phyloP scores from a whole-genome alignment of 30 jellyfish, hydroid and myxozoan species.

The Mastigias papua region DNA sequence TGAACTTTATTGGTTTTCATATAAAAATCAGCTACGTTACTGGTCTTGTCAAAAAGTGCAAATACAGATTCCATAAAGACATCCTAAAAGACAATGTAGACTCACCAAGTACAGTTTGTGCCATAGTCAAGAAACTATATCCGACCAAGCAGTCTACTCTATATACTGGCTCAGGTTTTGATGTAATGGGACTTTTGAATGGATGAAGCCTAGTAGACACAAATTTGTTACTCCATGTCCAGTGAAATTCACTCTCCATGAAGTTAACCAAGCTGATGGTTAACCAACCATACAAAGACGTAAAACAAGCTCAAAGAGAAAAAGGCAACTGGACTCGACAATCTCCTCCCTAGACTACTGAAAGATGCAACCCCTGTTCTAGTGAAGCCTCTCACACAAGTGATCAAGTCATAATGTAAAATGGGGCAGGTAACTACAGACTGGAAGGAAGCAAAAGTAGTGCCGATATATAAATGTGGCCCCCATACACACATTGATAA shows the following conservation, averaged over 20 bases:
- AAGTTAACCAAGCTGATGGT: conserved; percentile 56
- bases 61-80: conserved; percentile 35
- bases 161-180: conserved; percentile 52
- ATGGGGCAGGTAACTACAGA: conserved; percentile 62
- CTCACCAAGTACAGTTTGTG: too few species aligned
- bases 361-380: conserved; percentile 39
- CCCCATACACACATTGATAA: conserved; percentile 42
- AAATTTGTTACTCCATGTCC: conserved; percentile 46
- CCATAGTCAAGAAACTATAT: conserved; percentile 46
- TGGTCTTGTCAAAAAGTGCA: conserved; percentile 31
- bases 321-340: conserved; percentile 72
- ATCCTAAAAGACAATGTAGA: too few species aligned
- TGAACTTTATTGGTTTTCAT: conserved; percentile 49
- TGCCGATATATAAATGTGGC: conserved; percentile 56
- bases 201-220: conserved; percentile 62
- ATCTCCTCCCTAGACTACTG: conserved; percentile 63
- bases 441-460: conserved; percentile 66
- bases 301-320: conserved; percentile 47
- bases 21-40: conserved; percentile 41
- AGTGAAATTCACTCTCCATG: conserved; percentile 63
- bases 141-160: conserved; percentile 50
- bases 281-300: too few species aligned
- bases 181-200: conserved; percentile 36
- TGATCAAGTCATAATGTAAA: conserved; percentile 29
- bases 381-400: conserved; percentile 49